A percentile compares a stretch with the other conserved stretches of the same genome.
phyloP scores from a whole-genome alignment of 2,888 invertebrate genomes.

The Drosophila anomelani region DNA sequence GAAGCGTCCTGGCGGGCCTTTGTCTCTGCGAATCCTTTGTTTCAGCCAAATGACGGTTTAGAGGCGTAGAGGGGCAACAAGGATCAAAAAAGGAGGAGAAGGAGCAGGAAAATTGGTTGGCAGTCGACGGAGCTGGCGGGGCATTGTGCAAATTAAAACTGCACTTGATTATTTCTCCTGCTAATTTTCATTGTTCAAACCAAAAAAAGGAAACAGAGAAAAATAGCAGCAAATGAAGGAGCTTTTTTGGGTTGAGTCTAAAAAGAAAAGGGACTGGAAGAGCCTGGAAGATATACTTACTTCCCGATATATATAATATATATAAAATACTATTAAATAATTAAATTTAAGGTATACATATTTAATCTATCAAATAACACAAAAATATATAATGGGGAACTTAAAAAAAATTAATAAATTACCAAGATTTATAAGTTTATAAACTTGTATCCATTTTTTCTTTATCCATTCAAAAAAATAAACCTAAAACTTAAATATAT shows the following conservation, averaged over 20 bases:
- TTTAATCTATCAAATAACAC: neutral
- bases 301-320: no score
- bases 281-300: neutral
- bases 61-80: constrained; percentile 8
- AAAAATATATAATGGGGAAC: neutral
- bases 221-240: constrained; percentile 10
- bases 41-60: constrained; percentile 40
- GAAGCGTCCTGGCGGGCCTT: constrained; percentile 51
- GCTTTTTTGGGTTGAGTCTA: neutral
- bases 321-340: neutral
- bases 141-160: constrained; percentile 73
- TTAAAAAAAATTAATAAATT: neutral
- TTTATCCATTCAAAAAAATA: neutral
- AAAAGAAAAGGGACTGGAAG: neutral
- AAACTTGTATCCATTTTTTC: neutral
- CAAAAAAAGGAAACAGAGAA: constrained; percentile 25
- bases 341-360: neutral
- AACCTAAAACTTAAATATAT: no score
- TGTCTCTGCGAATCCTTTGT: constrained; percentile 56
- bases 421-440: no score
- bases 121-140: constrained; percentile 9
- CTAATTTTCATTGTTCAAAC: constrained; percentile 67
- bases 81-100: neutral
- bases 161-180: constrained; percentile 74
- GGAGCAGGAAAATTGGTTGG: neutral